Evolutionary conservation across 2,888 invertebrate species (phyloP).

Genomic region (Brachyopa scutellaris): DNA sequence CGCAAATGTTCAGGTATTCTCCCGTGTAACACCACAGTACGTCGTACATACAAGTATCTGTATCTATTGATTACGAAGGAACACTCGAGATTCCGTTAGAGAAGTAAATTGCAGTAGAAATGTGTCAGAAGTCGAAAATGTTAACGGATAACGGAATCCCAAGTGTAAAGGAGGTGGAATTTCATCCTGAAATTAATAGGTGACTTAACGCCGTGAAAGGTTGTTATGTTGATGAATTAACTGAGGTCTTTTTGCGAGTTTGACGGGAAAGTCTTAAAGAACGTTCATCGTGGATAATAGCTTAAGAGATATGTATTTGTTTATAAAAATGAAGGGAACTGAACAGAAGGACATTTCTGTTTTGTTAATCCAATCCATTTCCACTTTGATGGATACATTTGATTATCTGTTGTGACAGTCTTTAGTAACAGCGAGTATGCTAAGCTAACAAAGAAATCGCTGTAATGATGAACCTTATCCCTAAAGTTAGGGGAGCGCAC

Average conservation of each 20-base stretch:
- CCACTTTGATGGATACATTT: not conserved
- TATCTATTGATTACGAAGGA: no score
- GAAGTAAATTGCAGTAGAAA: constrained; percentile 47
- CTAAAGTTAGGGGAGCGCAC: no score
- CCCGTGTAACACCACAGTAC: no score
- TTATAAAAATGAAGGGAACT: no score
- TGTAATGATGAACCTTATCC: no score
- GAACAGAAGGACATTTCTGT: not conserved
- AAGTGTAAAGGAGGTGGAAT: constrained; percentile 23
- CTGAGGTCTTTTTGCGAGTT: constrained; percentile 35
- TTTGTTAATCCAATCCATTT: not conserved
- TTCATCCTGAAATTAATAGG: constrained; percentile 59
- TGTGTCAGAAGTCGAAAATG: constrained; percentile 37
- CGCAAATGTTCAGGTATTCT: constrained; percentile 66
- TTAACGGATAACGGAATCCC: constrained; percentile 1
- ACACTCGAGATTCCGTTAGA: constrained; percentile 4
- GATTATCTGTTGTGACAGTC: no score
- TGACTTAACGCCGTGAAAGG: constrained; percentile 63
- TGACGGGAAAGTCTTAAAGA: no score
- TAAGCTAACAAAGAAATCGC: no score
- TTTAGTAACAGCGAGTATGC: no score
- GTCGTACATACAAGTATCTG: no score
- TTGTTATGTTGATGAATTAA: constrained; percentile 69
- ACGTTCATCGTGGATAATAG: no score
- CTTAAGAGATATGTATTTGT: no score